Base-by-base conservation (phyloP, 2,113 vertebrate genomes). In the Catharus fuscescens region DNA sequence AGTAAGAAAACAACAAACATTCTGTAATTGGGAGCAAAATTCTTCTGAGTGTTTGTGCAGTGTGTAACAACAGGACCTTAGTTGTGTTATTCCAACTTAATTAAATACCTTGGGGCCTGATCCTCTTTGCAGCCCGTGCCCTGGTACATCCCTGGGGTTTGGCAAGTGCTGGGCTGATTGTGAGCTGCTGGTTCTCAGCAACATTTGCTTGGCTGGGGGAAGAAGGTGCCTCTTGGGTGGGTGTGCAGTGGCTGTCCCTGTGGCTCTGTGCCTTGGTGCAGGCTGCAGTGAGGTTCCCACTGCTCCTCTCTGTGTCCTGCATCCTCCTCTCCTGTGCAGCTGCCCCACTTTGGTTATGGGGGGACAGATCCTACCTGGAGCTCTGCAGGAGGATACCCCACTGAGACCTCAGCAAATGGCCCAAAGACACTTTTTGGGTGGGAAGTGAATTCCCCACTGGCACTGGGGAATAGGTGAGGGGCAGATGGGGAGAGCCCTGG, bases 81-180 rank as follows among this genome's bases (percentile, higher is more conserved):
- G 53, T 44, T 45, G 57, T 80, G 52, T 92, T 95, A 42, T 65
- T 88, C 76, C 31, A 32, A 14, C 80, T 92, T 95, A 88, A 90
- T 93, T 45, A 80, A 92, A 56, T 80, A n/a, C 62, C 42, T 32
- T 19, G 50, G 48, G 86, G n/a, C 17, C 44, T 88, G 86, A 95
- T 96, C 93, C 59, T 88, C 91, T 88, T 76, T 86, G 86, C 71
- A 57, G 26, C 48, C 44, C 0, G 1, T 76, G 76, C 48, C 65
- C 60, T 85, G 78, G 47, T 90, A 85, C 74, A 88, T 88, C 88
- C 67, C 44, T 21, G 25, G 25, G 36, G 56, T 38, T 74, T 29
- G 8, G 28, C 5, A 4, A 14, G 29, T 29, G 23, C 81, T 38
- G 69, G 80, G 32, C 42, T 80, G 8, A 8, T 32, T 5, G 5